Conservation (phyloP, 2,797 vertebrate species). For the Momotus momota region DNA sequence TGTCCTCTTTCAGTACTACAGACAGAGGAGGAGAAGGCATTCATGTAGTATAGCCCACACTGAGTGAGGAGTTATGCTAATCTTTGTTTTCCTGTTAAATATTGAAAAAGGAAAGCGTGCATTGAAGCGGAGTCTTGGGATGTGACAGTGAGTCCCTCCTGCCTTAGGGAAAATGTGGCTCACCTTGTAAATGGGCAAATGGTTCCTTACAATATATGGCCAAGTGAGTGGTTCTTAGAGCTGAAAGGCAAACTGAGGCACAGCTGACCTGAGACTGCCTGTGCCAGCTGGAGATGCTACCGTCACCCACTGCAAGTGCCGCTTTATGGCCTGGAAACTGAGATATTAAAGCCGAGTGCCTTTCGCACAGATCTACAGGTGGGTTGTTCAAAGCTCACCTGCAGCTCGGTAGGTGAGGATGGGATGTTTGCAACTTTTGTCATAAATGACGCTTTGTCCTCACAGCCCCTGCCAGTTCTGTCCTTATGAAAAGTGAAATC, state of each 20-base stretch:
- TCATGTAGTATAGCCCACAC: neutral
- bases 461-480: neutral
- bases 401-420: neutral
- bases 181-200: accelerated
- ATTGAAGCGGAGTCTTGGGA: neutral
- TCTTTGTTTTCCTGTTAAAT: neutral
- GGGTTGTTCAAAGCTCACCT: neutral
- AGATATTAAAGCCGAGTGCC: neutral
- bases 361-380: neutral
- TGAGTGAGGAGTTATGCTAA: neutral
- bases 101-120: neutral
- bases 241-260: neutral
- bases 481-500: neutral
- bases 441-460: neutral
- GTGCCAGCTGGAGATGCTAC: accelerated
- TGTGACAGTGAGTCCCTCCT: neutral
- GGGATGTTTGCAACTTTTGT: neutral
- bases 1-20: neutral
- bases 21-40: neutral
- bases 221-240: neutral
- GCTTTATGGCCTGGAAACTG: neutral
- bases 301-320: neutral
- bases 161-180: neutral
- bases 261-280: neutral
- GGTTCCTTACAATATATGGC: neutral